Percentiles rank a stretch among this genome's conserved stretches.
Conservation (phyloP, 2,113 vertebrate species). For the Bettongia penicillata region DNA sequence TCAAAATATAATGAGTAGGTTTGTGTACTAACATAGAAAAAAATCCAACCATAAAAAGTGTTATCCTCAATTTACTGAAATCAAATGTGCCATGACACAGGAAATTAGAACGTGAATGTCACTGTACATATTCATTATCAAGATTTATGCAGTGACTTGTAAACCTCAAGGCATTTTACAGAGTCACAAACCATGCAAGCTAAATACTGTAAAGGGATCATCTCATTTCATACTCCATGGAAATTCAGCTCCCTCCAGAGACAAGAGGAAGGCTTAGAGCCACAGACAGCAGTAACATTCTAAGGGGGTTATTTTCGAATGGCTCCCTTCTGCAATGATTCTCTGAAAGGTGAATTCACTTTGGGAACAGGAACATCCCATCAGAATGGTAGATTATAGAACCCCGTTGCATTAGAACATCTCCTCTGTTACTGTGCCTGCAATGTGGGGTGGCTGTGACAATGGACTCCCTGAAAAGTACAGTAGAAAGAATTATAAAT, state of each 20-base stretch:
- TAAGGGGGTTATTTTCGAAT: background rate
- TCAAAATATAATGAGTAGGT: constrained; percentile 13
- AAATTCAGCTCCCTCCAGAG: constrained; percentile 39
- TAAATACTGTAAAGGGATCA: constrained; percentile 54
- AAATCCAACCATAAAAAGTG: constrained; percentile 38
- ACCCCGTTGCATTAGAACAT: background rate
- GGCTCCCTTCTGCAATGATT: background rate
- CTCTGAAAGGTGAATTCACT: constrained; percentile 16
- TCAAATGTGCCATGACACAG: constrained; percentile 1
- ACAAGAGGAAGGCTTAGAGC: constrained; percentile 29
- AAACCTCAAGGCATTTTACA: constrained; percentile 55
- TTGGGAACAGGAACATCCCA: background rate
- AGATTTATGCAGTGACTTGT: constrained; percentile 66
- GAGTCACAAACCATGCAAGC: constrained; percentile 58
- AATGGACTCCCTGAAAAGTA: background rate
- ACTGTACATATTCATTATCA: constrained; percentile 43
- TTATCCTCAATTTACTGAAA: constrained; percentile 53
- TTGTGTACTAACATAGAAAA: constrained; percentile 15
- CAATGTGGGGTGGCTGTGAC: background rate
- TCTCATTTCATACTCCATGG: constrained; percentile 59
- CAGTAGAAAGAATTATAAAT: background rate
- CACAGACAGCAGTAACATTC: constrained; percentile 6
- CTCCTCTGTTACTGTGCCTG: background rate
- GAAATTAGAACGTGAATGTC: constrained; percentile 38
- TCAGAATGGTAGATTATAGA: background rate